Percentiles rank a stretch among this genome's conserved stretches.
phyloP scores from a whole-genome alignment of 1,140 invertebrate genomes.

The Cotesia chilonis region DNA sequence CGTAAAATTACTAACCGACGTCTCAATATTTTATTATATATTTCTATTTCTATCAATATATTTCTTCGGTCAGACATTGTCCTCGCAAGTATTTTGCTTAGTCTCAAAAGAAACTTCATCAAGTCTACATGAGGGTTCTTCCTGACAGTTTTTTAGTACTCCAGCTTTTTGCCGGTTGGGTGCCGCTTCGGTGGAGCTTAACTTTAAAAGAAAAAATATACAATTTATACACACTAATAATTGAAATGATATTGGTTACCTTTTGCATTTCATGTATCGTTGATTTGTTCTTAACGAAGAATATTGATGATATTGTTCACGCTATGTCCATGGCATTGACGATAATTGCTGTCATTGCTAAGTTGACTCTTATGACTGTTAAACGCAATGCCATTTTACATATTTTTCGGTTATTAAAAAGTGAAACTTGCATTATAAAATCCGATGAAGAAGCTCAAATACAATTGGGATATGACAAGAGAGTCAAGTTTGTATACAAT shows the following conservation, averaged over 20 bases:
- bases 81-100: too few relatives aligned
- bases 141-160: background rate
- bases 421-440: background rate
- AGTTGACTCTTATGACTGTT: background rate
- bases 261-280: background rate
- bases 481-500: background rate
- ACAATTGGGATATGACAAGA: background rate
- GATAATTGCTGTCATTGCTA: background rate
- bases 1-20: too few relatives aligned
- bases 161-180: background rate
- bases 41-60: too few relatives aligned
- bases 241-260: background rate
- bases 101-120: too few relatives aligned
- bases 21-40: too few relatives aligned
- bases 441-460: background rate
- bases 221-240: slow-evolving; percentile 8
- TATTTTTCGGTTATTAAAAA: background rate
- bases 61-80: too few relatives aligned
- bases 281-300: background rate
- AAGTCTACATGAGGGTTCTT: background rate
- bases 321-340: background rate
- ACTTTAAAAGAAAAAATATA: slow-evolving; percentile 3
- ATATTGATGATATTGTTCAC: background rate
- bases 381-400: background rate
- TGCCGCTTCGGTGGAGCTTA: background rate